Evolutionary conservation across 2,113 vertebrate genomes (phyloP).

Genomic region (Anolis sagrei): DNA sequence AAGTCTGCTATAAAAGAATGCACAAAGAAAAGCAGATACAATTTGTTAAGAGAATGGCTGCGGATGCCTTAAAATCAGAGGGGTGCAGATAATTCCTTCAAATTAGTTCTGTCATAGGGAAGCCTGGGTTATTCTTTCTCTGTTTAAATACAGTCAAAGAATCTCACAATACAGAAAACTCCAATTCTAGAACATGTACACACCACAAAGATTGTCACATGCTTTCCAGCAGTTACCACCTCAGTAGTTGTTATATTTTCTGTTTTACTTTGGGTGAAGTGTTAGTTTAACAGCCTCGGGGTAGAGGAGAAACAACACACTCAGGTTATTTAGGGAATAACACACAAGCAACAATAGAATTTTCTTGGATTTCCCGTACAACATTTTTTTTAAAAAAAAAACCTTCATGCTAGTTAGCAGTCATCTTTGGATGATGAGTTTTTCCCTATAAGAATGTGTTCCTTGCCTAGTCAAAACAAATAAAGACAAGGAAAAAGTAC

Average conservation of each 20-base stretch:
- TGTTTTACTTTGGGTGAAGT: neutral
- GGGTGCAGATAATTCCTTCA: no score
- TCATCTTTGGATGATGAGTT: neutral
- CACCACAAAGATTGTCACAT: neutral
- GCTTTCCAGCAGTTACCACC: neutral
- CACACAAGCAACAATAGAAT: neutral
- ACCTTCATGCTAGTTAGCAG: slow-evolving; percentile 12
- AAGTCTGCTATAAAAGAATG: neutral
- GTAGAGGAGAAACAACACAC: neutral
- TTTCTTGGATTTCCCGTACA: slow-evolving; percentile 16
- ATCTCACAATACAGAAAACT: neutral
- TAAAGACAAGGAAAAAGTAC: neutral
- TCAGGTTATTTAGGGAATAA: slow-evolving; percentile 11
- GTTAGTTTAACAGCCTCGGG: neutral
- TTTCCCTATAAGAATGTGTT: slow-evolving; percentile 24
- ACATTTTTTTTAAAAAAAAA: slow-evolving; percentile 26
- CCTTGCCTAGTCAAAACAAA: slow-evolving; percentile 32
- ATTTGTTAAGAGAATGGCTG: neutral
- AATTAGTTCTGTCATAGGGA: neutral
- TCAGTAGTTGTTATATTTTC: neutral
- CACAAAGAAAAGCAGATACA: neutral
- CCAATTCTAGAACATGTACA: neutral
- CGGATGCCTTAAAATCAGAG: neutral
- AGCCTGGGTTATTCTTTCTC: neutral
- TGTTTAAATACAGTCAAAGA: neutral